Percentiles rank a stretch among this genome's conserved stretches.
These are phyloP conservation scores for Limnephilus marmoratus DNA, from an alignment of 2,888 invertebrate genomes.

Conservation along the genomic window DNA sequence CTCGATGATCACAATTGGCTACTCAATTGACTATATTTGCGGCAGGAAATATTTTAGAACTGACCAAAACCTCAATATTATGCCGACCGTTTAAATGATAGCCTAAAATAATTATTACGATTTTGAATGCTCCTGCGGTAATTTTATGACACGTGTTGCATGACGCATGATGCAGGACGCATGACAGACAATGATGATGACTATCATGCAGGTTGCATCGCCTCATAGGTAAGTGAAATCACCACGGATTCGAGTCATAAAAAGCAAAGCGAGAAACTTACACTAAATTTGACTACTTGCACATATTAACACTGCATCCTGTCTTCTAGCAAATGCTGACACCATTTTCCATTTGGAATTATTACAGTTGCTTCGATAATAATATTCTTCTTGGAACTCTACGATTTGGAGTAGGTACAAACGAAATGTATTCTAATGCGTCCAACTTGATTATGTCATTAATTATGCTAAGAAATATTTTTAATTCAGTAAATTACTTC, in stretches of 20 bases:
- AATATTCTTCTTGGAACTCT: neutral
- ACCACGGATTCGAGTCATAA: neutral
- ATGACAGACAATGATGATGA: neutral
- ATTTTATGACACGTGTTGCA: neutral
- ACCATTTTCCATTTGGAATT: neutral
- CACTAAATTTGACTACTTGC: neutral
- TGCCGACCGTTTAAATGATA: no score
- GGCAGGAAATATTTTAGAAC: no score
- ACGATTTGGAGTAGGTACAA: neutral
- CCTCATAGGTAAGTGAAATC: neutral
- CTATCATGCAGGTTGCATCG: neutral
- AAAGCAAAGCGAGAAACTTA: neutral
- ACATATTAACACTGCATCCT: neutral
- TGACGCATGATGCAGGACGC: neutral
- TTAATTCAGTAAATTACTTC: neutral
- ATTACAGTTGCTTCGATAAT: neutral
- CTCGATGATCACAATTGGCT: no score
- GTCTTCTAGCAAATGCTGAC: conserved; percentile 18
- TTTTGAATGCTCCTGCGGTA: neutral
- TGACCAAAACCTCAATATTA: no score
- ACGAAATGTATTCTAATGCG: neutral
- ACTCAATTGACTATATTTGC: no score
- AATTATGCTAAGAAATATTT: neutral
- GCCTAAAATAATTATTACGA: neutral
- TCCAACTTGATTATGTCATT: no score